phyloP scores from a whole-genome alignment of 2,113 vertebrate genomes.

The Solea senegalensis region DNA sequence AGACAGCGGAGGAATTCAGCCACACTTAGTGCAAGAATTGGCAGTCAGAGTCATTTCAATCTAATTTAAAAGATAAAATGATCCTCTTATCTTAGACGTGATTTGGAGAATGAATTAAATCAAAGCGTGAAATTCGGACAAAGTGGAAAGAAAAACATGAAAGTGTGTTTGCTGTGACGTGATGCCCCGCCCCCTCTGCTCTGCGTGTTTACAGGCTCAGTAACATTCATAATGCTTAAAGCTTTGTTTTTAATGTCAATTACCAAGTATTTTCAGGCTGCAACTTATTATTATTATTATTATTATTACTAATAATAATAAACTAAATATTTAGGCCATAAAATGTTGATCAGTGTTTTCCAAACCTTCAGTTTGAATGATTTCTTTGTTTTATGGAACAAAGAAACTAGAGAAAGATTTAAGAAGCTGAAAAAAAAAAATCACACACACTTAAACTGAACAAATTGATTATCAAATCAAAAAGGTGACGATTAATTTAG shows the following conservation, averaged over 20 bases:
- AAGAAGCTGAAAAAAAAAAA: no score
- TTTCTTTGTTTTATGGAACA: no score
- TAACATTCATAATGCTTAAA: background rate
- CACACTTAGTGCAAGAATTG: constrained; percentile 43
- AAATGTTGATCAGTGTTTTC: no score
- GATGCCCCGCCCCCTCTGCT: background rate
- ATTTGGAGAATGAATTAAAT: constrained; percentile 28
- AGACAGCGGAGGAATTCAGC: constrained; percentile 9
- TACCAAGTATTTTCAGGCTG: background rate
- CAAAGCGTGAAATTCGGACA: background rate
- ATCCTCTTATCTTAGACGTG: constrained; percentile 24
- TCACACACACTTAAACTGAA: no score
- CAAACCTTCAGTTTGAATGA: no score
- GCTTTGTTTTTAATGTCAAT: background rate
- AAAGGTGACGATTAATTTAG: no score
- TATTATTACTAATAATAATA: background rate
- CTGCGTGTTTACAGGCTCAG: background rate
- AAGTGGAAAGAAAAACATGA: background rate
- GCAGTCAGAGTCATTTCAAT: constrained; percentile 38
- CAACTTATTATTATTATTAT: background rate
- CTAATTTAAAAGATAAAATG: constrained; percentile 14
- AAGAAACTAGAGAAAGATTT: no score
- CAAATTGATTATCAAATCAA: no score
- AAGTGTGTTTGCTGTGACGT: constrained; percentile 27
- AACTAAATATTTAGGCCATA: no score